Evolutionary conservation across 2,113 vertebrate genomes (phyloP).

Genomic region (Sturnus vulgaris): DNA sequence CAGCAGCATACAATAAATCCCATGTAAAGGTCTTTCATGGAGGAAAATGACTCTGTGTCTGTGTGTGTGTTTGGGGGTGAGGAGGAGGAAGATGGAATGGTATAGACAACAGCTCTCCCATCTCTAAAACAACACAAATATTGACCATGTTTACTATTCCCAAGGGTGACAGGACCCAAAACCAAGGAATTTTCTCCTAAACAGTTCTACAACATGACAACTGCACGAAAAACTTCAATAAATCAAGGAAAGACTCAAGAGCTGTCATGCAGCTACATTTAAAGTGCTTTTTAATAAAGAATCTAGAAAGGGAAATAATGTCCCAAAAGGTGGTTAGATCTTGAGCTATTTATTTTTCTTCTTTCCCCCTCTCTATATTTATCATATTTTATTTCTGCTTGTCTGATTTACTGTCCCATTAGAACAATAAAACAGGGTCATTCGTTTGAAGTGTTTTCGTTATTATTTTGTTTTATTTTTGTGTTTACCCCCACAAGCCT

Average conservation of each 20-base stretch:
- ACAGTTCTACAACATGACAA: not conserved
- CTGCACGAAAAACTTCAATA: not conserved
- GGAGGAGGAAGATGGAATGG: not conserved
- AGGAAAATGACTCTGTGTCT: not conserved
- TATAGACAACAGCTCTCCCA: not conserved
- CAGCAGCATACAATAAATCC: fast-evolving
- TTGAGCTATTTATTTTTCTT: not conserved
- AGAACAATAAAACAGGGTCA: not conserved
- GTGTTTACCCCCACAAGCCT: not conserved
- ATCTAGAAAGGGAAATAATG: not conserved
- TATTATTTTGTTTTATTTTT: slow-evolving; percentile 1
- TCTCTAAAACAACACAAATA: not conserved
- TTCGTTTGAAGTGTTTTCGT: not conserved
- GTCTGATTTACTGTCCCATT: not conserved
- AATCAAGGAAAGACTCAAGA: not conserved
- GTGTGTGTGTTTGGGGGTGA: not conserved
- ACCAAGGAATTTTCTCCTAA: not conserved
- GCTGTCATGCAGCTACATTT: not conserved
- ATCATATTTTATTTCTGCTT: fast-evolving
- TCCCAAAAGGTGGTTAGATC: not conserved
- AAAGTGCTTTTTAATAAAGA: not conserved
- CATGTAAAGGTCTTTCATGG: fast-evolving
- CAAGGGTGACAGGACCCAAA: not conserved
- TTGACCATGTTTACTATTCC: not conserved
- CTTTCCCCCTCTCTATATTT: not conserved